A percentile compares a stretch with the other conserved stretches of the same genome.
Conservation (phyloP, 2,797 vertebrate species). For the Danionella dracula region DNA sequence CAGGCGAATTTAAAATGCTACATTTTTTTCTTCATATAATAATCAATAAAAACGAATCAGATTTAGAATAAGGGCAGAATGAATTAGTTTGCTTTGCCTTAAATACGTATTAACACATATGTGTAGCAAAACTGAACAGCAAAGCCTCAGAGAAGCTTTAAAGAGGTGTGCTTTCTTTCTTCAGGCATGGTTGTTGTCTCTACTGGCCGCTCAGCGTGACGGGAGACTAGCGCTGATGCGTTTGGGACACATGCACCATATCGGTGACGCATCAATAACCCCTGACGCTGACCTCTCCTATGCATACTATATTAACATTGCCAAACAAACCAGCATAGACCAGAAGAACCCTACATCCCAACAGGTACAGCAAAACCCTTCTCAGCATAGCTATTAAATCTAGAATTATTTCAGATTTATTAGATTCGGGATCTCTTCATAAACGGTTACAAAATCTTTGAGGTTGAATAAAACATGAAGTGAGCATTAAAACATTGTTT, state of each 20-base stretch:
- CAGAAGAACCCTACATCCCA: conserved; percentile 54
- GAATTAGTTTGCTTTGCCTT: too few relatives aligned
- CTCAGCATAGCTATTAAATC: too few relatives aligned
- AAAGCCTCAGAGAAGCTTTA: not conserved
- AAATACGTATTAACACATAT: too few relatives aligned
- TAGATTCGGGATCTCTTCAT: too few relatives aligned
- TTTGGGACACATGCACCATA: conserved; percentile 69
- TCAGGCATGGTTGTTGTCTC: conserved; percentile 68
- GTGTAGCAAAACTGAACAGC: too few relatives aligned
- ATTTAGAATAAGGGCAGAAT: too few relatives aligned
- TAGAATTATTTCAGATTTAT: not conserved
- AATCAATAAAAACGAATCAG: too few relatives aligned
- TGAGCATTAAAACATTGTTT: too few relatives aligned
- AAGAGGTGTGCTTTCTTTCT: not conserved
- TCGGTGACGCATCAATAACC: conserved; percentile 56
- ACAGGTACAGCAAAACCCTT: conserved; percentile 57
- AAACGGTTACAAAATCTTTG: too few relatives aligned
- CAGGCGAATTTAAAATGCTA: too few relatives aligned
- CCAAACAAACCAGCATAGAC: conserved; percentile 65
- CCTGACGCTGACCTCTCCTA: conserved; percentile 68
- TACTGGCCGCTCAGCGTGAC: conserved; percentile 69
- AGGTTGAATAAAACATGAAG: too few relatives aligned
- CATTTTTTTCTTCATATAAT: too few relatives aligned
- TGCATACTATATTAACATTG: conserved; percentile 76
- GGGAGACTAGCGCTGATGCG: conserved; percentile 67